Percentiles rank a stretch among this genome's conserved stretches.
Evolutionary conservation across 2,888 invertebrate species (phyloP).

Genomic region (Epirrhoe alternata): DNA sequence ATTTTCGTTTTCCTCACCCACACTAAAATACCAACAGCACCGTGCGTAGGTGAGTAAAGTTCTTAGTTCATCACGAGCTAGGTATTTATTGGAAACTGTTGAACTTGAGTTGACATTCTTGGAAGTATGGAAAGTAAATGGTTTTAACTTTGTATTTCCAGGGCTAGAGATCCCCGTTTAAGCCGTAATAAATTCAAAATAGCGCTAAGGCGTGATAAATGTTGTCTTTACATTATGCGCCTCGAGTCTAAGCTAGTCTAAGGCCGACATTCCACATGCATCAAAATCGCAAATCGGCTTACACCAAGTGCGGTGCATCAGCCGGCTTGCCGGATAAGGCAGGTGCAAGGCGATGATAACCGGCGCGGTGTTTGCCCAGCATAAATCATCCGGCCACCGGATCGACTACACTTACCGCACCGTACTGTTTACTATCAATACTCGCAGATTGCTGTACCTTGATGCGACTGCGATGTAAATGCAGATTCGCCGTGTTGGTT

Average conservation of each 20-base stretch:
- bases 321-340: slow-evolving; percentile 60
- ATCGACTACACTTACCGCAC: slow-evolving; percentile 57
- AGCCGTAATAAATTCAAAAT: slow-evolving; percentile 27
- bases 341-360: slow-evolving; percentile 75
- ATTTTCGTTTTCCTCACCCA: too few relatives aligned
- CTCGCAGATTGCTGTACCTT: slow-evolving; percentile 38
- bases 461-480: slow-evolving; percentile 56
- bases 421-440: slow-evolving; percentile 65
- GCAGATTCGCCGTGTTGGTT: slow-evolving; percentile 50
- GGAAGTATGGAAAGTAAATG: background rate
- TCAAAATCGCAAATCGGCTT: slow-evolving; percentile 74
- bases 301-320: slow-evolving; percentile 49
- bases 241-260: slow-evolving; percentile 38
- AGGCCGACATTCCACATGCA: slow-evolving; percentile 58
- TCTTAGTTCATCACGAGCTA: too few relatives aligned
- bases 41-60: too few relatives aligned
- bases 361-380: slow-evolving; percentile 65
- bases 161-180: background rate
- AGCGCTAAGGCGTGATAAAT: slow-evolving; percentile 34
- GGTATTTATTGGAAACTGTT: too few relatives aligned
- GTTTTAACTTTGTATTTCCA: too few relatives aligned
- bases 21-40: too few relatives aligned
- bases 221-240: slow-evolving; percentile 41
- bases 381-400: slow-evolving; percentile 60
- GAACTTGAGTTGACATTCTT: background rate